Evolutionary conservation across 64 coral and sea anemone genomes (phyloP).

Genomic region (Anthopleura sola): DNA sequence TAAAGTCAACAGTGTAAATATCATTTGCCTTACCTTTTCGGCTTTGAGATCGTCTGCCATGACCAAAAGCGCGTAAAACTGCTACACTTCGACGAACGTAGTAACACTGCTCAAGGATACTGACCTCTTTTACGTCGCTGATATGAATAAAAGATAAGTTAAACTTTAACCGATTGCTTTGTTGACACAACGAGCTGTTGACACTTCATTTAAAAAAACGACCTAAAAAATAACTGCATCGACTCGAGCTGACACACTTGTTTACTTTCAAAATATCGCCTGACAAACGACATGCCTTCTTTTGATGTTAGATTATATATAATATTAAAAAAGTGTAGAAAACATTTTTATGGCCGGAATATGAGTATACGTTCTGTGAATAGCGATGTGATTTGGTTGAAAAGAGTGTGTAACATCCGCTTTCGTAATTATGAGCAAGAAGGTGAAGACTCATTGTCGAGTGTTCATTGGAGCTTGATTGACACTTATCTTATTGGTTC

Average conservation of each 20-base stretch:
- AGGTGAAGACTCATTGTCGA: too few relatives aligned
- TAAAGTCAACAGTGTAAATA: not conserved
- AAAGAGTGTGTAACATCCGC: too few relatives aligned
- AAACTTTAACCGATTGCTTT: not conserved
- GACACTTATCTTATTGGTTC: too few relatives aligned
- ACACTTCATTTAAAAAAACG: constrained; percentile 9
- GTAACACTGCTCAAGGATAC: not conserved
- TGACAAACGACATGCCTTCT: not conserved
- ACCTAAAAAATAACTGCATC: not conserved
- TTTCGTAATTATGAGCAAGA: too few relatives aligned
- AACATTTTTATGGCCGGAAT: too few relatives aligned
- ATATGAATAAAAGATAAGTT: not conserved
- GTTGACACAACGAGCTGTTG: not conserved
- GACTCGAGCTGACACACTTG: not conserved
- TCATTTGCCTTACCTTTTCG: not conserved
- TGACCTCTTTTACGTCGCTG: too few relatives aligned
- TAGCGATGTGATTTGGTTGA: too few relatives aligned
- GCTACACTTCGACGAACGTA: not conserved
- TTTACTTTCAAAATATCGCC: not conserved
- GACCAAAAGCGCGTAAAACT: not conserved
- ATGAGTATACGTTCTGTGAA: too few relatives aligned
- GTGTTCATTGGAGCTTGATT: too few relatives aligned
- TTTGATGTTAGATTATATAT: too few relatives aligned
- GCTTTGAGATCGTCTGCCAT: not conserved
- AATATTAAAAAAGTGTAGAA: too few relatives aligned